Evolutionary conservation across 2,888 invertebrate species (phyloP), one percentile per base, ranked within the genome.

Genomic region (Entomobrya multifasciata): DNA sequence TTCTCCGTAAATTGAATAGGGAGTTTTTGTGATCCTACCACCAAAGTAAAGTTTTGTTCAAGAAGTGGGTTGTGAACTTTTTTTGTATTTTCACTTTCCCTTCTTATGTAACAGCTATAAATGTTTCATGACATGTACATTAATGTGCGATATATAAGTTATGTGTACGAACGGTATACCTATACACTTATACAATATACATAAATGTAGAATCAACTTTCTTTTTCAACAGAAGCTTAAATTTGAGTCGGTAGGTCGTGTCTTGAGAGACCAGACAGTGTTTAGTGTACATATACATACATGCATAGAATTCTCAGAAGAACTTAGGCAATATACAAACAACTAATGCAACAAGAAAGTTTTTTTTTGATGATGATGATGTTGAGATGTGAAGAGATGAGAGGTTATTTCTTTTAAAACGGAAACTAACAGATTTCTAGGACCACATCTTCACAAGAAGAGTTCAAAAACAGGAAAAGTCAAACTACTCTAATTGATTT

Each of bases 1-100:
- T 78, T 78, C 78, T 78, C 62, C 1, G 62, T 30, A 78, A 78
- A 78, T 78, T 78, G 78, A 78, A 25, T 11, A 62, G 44, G 47
- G 65, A 78, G 78, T 44, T 55, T 25, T 36, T 55, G 55, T 55
- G 30, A 15, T 74, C n/a, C n/a, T n/a, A 22, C 10, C 41, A 20
- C 41, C 41, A 27, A 55, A 57, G 55, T 36, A 55, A 55, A 76
- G 76, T 55, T 76, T 27, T 17, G 41, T 55, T 30, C 2, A 62
- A 3, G 36, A 30, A 25, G 15, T n/a, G 15, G 41, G 70, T 27
- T 25, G 70, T 72, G 22, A 47, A 44, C 27, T 62, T 65, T 78
- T n/a, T 47, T n/a, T 22, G 15, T 62, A 20, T 20, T 77, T 20
- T 77, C 25, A 4, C 41, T 22, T n/a, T 13, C 8, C 10, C 20